Conservation (phyloP, 2,888 invertebrate species). For the Carabus problematicus region DNA sequence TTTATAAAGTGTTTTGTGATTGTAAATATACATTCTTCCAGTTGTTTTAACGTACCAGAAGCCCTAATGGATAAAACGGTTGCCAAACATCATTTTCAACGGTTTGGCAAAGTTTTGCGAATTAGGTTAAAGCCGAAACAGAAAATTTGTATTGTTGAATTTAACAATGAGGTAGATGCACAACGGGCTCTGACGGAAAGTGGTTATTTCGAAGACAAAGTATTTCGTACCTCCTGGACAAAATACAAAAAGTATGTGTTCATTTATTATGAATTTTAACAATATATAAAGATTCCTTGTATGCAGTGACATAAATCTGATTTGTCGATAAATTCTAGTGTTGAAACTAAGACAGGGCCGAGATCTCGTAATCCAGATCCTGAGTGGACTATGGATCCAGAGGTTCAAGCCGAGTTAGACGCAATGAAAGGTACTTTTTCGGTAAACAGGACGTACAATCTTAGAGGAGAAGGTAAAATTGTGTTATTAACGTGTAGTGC, state of each 20-base stretch:
- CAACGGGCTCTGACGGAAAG: conserved; percentile 67
- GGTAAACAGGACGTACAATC: conserved; percentile 50
- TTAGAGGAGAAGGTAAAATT: conserved; percentile 48
- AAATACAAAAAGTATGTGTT: conserved; percentile 60
- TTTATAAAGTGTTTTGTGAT: no score
- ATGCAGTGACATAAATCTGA: not conserved
- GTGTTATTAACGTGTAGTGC: no score
- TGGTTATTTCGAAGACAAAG: conserved; percentile 67
- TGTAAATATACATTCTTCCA: no score
- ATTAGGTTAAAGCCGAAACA: conserved; percentile 71
- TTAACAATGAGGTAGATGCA: conserved; percentile 67
- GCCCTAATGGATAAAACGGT: conserved; percentile 66
- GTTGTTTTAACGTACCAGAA: conserved; percentile 72
- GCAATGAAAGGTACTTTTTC: conserved; percentile 66
- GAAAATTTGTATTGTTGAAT: conserved; percentile 73
- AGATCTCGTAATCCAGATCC: conserved; percentile 56
- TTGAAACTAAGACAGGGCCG: conserved; percentile 40
- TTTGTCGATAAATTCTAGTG: conserved; percentile 19
- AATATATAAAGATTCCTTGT: no score
- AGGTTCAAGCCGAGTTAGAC: conserved; percentile 73
- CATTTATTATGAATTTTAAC: conserved; percentile 56
- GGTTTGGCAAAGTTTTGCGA: conserved; percentile 74
- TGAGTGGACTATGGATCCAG: conserved; percentile 69
- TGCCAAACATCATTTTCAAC: conserved; percentile 72
- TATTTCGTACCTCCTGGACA: conserved; percentile 67